A percentile compares a stretch with the other conserved stretches of the same genome.
Conservation (phyloP, 1,140 invertebrate species). For the Sarcophaga bullata region DNA sequence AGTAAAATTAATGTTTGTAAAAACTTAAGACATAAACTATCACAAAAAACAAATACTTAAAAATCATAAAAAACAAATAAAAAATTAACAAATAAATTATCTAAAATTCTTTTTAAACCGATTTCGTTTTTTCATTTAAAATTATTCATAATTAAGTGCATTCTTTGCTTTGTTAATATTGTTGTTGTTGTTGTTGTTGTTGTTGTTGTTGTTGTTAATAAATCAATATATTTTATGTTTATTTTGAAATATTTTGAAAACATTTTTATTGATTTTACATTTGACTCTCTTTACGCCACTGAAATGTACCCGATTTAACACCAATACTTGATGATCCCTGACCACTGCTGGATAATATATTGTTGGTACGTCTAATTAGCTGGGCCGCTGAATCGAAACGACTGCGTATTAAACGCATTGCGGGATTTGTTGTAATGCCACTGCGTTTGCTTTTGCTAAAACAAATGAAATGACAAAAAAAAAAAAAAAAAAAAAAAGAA, state of each 20-base stretch:
- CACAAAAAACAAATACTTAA: constrained; percentile 19
- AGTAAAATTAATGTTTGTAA: neutral
- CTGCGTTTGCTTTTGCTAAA: constrained; percentile 79
- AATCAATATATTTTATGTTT: too few relatives aligned
- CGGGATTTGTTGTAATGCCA: constrained; percentile 92
- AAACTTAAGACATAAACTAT: constrained; percentile 17
- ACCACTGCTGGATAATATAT: constrained; percentile 64
- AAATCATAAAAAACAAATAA: constrained; percentile 28
- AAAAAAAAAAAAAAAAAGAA: too few relatives aligned
- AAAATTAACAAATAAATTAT: neutral
- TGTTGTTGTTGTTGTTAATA: neutral
- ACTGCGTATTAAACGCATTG: constrained; percentile 81
- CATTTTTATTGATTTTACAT: constrained; percentile 52
- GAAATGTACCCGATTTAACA: constrained; percentile 75
- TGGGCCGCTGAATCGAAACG: constrained; percentile 73
- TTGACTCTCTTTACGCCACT: constrained; percentile 76
- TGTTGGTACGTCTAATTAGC: constrained; percentile 66
- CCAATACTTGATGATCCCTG: constrained; percentile 65
- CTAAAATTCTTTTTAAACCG: neutral
- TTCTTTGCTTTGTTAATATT: neutral
- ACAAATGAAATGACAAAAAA: too few relatives aligned
- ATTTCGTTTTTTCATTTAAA: neutral
- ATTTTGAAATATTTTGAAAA: neutral
- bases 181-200: neutral
- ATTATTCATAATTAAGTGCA: neutral